phyloP scores from a whole-genome alignment of 2,113 vertebrate species.

The Stegostoma tigrinum region DNA sequence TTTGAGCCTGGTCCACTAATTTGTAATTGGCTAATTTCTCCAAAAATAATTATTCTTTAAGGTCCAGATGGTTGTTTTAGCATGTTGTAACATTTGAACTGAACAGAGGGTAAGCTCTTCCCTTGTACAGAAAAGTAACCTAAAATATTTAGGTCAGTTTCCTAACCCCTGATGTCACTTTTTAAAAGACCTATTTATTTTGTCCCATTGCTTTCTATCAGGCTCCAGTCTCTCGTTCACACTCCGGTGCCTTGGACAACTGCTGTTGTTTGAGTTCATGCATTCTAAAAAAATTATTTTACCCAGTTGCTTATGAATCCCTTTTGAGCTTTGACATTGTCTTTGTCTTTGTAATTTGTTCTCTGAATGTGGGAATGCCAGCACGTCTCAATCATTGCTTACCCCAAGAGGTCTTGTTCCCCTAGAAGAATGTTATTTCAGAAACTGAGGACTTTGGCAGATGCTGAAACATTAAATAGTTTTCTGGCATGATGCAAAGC shows the following conservation, averaged over 20 bases:
- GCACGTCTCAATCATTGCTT: not conserved
- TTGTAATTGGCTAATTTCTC: not conserved
- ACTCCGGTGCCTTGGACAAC: not conserved
- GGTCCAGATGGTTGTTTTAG: not conserved
- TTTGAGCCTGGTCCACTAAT: not conserved
- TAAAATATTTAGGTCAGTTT: conserved; percentile 19
- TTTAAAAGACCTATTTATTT: not conserved
- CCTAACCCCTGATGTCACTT: not conserved
- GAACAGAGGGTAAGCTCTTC: not conserved
- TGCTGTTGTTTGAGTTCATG: not conserved
- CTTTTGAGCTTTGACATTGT: not conserved
- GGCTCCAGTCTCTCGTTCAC: not conserved
- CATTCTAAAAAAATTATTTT: not conserved
- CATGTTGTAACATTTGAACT: not conserved
- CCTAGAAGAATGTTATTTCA: not conserved
- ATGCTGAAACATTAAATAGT: not conserved
- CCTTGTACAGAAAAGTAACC: not conserved
- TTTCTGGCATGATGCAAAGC: not conserved
- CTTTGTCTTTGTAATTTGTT: not conserved
- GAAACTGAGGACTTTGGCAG: not conserved
- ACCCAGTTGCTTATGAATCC: not conserved
- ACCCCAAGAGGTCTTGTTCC: too few species aligned
- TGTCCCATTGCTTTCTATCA: not conserved
- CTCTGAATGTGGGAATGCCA: not conserved
- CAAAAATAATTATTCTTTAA: not conserved